Conservation (phyloP, 2,113 vertebrate genomes). For the Parotia lawesii region DNA sequence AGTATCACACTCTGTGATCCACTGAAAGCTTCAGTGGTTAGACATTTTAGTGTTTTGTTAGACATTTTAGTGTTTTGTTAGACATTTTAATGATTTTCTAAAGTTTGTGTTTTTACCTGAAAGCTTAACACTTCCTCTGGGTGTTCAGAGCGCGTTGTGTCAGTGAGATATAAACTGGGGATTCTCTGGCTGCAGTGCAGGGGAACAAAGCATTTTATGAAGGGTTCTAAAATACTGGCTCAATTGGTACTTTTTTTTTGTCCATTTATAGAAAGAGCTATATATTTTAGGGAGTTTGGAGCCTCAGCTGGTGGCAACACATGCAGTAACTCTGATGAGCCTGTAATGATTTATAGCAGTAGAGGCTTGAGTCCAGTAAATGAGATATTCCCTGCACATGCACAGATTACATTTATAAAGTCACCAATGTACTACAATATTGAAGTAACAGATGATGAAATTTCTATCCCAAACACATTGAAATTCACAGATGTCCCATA, state of each 20-base stretch:
- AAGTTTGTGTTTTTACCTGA: constrained; percentile 1
- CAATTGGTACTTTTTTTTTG: background rate
- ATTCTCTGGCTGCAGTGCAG: background rate
- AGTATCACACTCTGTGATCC: background rate
- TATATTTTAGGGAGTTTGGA: constrained; percentile 20
- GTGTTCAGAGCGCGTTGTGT: background rate
- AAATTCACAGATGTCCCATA: background rate
- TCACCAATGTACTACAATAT: background rate
- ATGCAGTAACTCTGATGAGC: constrained; percentile 6
- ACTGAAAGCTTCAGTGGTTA: background rate
- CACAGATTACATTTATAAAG: background rate
- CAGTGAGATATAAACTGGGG: background rate
- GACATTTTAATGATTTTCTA: background rate
- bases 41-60: background rate
- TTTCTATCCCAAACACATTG: background rate
- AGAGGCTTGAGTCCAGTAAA: background rate
- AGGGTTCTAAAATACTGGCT: background rate
- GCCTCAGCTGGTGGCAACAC: background rate
- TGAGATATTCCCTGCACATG: constrained; percentile 5
- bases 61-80: background rate
- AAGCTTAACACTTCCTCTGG: background rate
- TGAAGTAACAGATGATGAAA: constrained; percentile 34
- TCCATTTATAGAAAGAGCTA: background rate
- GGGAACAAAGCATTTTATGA: background rate
- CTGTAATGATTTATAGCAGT: constrained; percentile 1